Conservation (phyloP, 2,888 invertebrate genomes). For the Cinara cedri region DNA sequence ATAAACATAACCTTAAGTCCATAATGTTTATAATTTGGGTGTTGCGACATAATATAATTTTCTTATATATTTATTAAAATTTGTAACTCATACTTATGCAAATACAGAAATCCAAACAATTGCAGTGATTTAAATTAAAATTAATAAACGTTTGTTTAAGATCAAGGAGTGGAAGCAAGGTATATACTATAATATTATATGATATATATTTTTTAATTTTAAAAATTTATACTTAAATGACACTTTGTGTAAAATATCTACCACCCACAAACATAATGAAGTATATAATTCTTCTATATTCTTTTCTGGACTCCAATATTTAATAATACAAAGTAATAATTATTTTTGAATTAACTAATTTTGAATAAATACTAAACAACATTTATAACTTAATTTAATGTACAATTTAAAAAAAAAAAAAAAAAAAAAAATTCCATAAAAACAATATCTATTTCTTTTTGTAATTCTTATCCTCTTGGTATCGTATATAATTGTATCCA, state of each 20-base stretch:
- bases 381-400: constrained; percentile 28
- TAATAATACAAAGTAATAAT: constrained; percentile 3
- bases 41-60: neutral
- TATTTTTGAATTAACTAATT: constrained; percentile 12
- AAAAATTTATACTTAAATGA: constrained; percentile 9
- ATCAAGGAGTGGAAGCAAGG: constrained; percentile 4
- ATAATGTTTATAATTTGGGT: too few species aligned
- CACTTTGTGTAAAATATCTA: constrained; percentile 48
- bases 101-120: neutral
- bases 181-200: constrained; percentile 3
- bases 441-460: constrained; percentile 24
- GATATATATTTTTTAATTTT: neutral
- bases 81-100: neutral
- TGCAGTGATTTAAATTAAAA: neutral
- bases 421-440: constrained; percentile 6
- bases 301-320: neutral
- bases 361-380: constrained; percentile 41
- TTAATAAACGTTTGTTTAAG: neutral
- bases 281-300: constrained; percentile 30
- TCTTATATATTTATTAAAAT: neutral
- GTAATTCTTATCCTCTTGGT: constrained; percentile 46
- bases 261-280: constrained; percentile 34
- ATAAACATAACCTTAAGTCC: neutral
- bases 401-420: constrained; percentile 14
- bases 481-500: constrained; percentile 50